Base-by-base conservation (phyloP, 2,113 vertebrate genomes). In the Ageneiosus marmoratus region DNA sequence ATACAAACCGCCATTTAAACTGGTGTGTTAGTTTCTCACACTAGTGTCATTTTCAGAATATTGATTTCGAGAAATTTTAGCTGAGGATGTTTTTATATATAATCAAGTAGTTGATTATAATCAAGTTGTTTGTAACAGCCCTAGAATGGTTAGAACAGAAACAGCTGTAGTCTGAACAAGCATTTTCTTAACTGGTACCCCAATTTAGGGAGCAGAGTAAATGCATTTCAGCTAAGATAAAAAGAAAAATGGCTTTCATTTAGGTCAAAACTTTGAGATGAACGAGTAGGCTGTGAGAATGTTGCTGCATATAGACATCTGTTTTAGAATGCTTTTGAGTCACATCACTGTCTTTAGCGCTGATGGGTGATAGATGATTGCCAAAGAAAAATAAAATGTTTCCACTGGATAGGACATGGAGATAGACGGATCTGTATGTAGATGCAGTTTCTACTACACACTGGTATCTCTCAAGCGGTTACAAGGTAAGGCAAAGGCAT, bases 381-480 rank as follows among this genome's bases (percentile, higher is more conserved):
- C 51, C 70, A 48, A 75, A 62, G 55, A 73, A 41, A 58, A 48
- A 60, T 79, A 5, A 41, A 44, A 65, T 92, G 89, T 91, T 92
- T 92, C 91, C 87, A 87, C 89, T 89, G 91, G 89, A 91, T 91
- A 74, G 88, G 89, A 93, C 92, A 87, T 34, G 27, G 83, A 86
- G 50, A 51, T 24, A 41, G 80, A 80, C 77, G 89, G 91, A 84
- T 88, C 90, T 92, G 88, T 90, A 80, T 37, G 86, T 89, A 67
- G 77, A 83, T 86, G 86, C 73, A 46, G 79, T 72, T 24, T 73
- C 89, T 82, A 73, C 15, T 79, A 89, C 83, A 83, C 63, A 73
- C 77, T 1, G 80, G 84, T 53, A 67, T 89, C 84, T 83, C 34
- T 5, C 84, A 87, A 88, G 91, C 72, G 24, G 53, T 88, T 86